Base-by-base conservation (phyloP, 2,113 vertebrate genomes). In the Oceanodroma tethys region DNA sequence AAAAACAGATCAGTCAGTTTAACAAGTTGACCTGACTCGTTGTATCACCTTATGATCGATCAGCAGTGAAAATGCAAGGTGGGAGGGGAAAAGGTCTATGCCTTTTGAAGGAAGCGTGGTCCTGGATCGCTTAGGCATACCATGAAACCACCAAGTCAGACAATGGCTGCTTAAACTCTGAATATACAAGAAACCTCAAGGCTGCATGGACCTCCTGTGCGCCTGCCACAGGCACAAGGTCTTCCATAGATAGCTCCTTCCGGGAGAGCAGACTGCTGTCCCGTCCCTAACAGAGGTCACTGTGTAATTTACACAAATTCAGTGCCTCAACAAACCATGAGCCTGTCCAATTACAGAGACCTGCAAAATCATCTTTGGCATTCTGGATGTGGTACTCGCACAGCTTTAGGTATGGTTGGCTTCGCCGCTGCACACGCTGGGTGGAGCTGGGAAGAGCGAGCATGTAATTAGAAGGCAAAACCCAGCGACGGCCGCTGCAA, bases 391-490 rank as follows among this genome's bases (percentile, higher is more conserved):
- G 71, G 16, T 53, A 30, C 26, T 86, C 40, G 40, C 26, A 58
- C 18, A 52, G 34, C 30, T 90, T 42, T 56, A 55, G 66, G 81
- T 52, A 86, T 2, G 56, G 55, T 4, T 63, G 58, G 43, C 56
- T 81, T 58, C 0, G 1, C 82, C 25, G 6, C 19, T 11, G 4
- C 83, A 82, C 40, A 8, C 43, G 73, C 26, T 55, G 93, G 89
- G 93, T 89, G 76, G 96, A 95, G 72, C 36, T 53, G 82, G 74
- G 59, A 68, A 87, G 72, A 66, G 11, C 1, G 0, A 89, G 21
- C 0, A 1, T 84, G 60, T 94, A 96, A 96, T 97, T 95, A 91
- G 40, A 42, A 83, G 83, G 42, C 52, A 81, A 90, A 94, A 94
- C 17, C 9, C 38, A 91, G 79, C 12, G 13, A 29, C 2, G 40